A percentile compares a stretch with the other conserved stretches of the same genome.
These are phyloP conservation scores for Brenthis ino DNA, from an alignment of 2,888 invertebrate genomes.

Conservation along the genomic window DNA sequence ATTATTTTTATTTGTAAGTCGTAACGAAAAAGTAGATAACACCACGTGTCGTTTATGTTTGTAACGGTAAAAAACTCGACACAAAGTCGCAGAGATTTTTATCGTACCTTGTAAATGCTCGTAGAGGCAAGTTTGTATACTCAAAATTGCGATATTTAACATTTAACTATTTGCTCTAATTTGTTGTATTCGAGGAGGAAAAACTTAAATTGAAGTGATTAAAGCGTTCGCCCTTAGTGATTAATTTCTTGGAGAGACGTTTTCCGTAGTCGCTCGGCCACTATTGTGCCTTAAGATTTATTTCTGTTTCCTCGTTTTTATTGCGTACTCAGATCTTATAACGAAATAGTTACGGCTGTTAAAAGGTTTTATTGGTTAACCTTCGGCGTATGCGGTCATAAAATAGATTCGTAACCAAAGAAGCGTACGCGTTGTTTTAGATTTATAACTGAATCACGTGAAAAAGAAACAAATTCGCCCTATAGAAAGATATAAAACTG, in stretches of 20 bases:
- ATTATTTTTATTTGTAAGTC: slow-evolving; percentile 65
- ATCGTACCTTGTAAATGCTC: slow-evolving; percentile 65
- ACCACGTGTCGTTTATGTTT: slow-evolving; percentile 72
- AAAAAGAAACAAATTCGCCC: slow-evolving; percentile 79
- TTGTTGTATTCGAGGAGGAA: slow-evolving; percentile 69
- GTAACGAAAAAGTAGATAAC: slow-evolving; percentile 68
- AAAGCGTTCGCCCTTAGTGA: slow-evolving; percentile 62
- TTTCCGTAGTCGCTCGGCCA: slow-evolving; percentile 50
- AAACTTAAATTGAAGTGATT: slow-evolving; percentile 74
- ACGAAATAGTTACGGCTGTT: slow-evolving; percentile 82
- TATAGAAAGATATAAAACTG: slow-evolving; percentile 75
- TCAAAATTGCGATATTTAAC: slow-evolving; percentile 65
- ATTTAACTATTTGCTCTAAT: slow-evolving; percentile 73
- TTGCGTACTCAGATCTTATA: slow-evolving; percentile 81
- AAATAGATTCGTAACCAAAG: slow-evolving; percentile 80
- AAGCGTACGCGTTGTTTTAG: slow-evolving; percentile 73
- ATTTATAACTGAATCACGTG: slow-evolving; percentile 78
- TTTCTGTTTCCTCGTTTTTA: slow-evolving; percentile 78
- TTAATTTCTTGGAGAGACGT: slow-evolving; percentile 63
- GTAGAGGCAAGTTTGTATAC: slow-evolving; percentile 67
- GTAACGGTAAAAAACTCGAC: slow-evolving; percentile 54
- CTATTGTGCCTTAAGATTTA: slow-evolving; percentile 75
- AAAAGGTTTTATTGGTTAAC: slow-evolving; percentile 83
- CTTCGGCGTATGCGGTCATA: slow-evolving; percentile 79
- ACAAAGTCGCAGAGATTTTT: slow-evolving; percentile 72